Percentiles rank a stretch among this genome's conserved stretches.
phyloP scores from a whole-genome alignment of 1,140 invertebrate species.

The Rhyacophila brunnea region DNA sequence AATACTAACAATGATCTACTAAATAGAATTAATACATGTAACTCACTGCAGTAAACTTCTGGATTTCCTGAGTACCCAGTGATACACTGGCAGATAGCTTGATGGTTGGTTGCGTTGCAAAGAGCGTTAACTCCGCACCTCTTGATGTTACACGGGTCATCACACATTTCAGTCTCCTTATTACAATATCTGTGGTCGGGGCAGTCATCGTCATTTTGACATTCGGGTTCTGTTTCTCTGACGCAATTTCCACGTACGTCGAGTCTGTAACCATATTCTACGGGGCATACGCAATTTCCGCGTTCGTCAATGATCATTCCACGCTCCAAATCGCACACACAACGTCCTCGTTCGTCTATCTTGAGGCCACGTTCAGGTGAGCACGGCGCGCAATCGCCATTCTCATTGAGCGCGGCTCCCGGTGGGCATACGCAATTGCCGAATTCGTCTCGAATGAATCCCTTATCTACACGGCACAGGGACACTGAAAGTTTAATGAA shows the following conservation, averaged over 20 bases:
- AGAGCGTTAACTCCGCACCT: slow-evolving; percentile 75
- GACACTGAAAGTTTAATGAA: slow-evolving; percentile 49
- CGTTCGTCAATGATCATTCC: slow-evolving; percentile 73
- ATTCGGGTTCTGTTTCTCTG: slow-evolving; percentile 58
- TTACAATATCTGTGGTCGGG: slow-evolving; percentile 75
- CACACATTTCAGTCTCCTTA: slow-evolving; percentile 64
- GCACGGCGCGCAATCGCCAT: slow-evolving; percentile 75
- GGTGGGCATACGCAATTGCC: slow-evolving; percentile 75
- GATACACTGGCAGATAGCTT: slow-evolving; percentile 74
- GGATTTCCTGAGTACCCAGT: slow-evolving; percentile 69
- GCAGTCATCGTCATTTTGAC: slow-evolving; percentile 73
- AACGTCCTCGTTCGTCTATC: slow-evolving; percentile 73
- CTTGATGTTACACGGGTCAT: slow-evolving; percentile 70
- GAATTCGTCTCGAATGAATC: slow-evolving; percentile 65
- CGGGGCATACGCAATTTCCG: slow-evolving; percentile 76
- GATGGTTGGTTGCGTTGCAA: slow-evolving; percentile 77
- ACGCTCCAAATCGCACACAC: slow-evolving; percentile 74
- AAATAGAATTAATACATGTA: background rate
- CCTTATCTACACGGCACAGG: slow-evolving; percentile 68
- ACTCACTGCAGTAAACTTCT: slow-evolving; percentile 65
- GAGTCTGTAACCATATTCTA: slow-evolving; percentile 67
- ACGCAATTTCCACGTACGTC: slow-evolving; percentile 67
- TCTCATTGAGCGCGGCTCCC: slow-evolving; percentile 71
- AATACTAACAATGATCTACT: background rate
- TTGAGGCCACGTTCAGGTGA: slow-evolving; percentile 67